These are phyloP conservation scores for Lasiommata megera DNA, from an alignment of 2,888 invertebrate genomes.

Conservation along the genomic window DNA sequence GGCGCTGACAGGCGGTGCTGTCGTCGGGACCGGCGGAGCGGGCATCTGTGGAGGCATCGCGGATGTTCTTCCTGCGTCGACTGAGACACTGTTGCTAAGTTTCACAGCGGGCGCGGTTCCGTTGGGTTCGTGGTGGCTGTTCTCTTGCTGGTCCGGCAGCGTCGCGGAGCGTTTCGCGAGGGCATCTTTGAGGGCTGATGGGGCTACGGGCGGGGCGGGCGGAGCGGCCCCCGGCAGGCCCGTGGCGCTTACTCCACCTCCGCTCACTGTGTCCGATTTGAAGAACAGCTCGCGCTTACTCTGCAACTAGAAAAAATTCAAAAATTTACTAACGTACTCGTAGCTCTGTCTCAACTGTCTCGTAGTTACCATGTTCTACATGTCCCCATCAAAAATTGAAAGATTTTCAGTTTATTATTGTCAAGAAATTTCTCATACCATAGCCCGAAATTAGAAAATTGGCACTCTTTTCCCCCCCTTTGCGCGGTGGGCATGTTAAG, in stretches of 20 bases:
- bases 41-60: constrained; percentile 69
- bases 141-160: constrained; percentile 67
- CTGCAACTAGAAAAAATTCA: constrained; percentile 83
- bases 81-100: constrained; percentile 69
- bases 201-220: constrained; percentile 70
- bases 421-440: too few species aligned
- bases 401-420: too few species aligned
- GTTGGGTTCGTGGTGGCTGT: constrained; percentile 77
- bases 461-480: too few species aligned
- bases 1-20: constrained; percentile 51
- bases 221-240: constrained; percentile 64
- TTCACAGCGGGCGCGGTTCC: constrained; percentile 55
- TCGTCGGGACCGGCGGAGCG: constrained; percentile 70
- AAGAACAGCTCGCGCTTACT: constrained; percentile 94
- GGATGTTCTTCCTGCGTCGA: constrained; percentile 64
- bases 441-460: too few species aligned
- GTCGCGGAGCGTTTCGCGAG: constrained; percentile 71
- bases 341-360: too few species aligned
- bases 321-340: not conserved
- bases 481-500: too few species aligned
- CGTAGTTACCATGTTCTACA: too few species aligned
- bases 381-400: too few species aligned
- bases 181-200: constrained; percentile 77
- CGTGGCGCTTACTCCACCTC: constrained; percentile 68
- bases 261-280: constrained; percentile 84